Evolutionary conservation across 2,113 vertebrate genomes (phyloP).

Genomic region (Pantherophis guttatus): DNA sequence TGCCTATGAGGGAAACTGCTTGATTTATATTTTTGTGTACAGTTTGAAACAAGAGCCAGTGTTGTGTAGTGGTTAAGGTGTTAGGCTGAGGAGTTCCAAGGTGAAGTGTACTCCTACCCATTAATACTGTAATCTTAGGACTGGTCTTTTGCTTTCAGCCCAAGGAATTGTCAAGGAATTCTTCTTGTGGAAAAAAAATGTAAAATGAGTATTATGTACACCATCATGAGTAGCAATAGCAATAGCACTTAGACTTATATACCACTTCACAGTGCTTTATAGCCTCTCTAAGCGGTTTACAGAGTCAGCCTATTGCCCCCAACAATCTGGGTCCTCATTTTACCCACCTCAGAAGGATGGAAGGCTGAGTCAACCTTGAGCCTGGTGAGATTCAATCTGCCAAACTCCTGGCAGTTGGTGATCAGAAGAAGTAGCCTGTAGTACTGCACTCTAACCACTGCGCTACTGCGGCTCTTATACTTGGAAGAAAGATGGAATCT

Average conservation of each 20-base stretch:
- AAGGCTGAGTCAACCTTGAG: no score
- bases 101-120: not conserved
- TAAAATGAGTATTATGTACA: not conserved
- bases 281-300: no score
- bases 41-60: not conserved
- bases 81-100: not conserved
- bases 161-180: not conserved
- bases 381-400: no score
- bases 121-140: not conserved
- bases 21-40: not conserved
- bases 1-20: not conserved
- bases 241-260: no score
- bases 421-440: no score
- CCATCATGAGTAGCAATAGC: not conserved
- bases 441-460: no score
- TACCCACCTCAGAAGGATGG: no score
- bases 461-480: no score
- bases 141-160: not conserved
- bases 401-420: no score
- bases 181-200: not conserved
- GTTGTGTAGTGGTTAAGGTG: not conserved
- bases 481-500: not conserved
- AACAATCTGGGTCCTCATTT: no score
- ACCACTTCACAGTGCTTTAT: no score
- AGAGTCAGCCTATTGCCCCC: no score